Evolutionary conservation across 2,888 invertebrate species (phyloP).

Genomic region (Saturnia japonica): DNA sequence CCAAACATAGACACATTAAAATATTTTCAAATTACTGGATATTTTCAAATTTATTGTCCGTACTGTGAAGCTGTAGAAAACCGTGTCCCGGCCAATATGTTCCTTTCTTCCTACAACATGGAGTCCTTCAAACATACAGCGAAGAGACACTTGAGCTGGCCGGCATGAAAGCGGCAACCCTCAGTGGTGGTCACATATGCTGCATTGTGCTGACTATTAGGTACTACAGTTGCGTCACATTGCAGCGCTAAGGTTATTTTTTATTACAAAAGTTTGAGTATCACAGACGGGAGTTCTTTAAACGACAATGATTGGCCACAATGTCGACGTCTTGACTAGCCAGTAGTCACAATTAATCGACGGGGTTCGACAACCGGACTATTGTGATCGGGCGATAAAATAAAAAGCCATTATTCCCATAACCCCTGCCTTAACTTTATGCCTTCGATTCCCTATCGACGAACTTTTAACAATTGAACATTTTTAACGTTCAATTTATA

Average conservation of each 20-base stretch:
- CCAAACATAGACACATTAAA: not conserved
- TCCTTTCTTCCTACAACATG: no score
- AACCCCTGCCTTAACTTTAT: not conserved
- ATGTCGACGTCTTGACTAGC: slow-evolving; percentile 43
- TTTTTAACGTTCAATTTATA: not conserved
- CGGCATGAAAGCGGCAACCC: no score
- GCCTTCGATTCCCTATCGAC: not conserved
- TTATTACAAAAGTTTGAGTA: slow-evolving; percentile 45
- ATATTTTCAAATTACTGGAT: not conserved
- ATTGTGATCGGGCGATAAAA: slow-evolving; percentile 5
- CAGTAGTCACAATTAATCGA: slow-evolving; percentile 51
- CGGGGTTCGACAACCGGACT: slow-evolving; percentile 32
- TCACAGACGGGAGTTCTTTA: slow-evolving; percentile 22
- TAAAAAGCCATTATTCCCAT: slow-evolving; percentile 1
- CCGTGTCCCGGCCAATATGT: no score
- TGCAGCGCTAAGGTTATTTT: no score
- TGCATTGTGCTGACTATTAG: no score
- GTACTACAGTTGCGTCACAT: no score
- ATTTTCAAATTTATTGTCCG: not conserved
- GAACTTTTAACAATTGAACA: not conserved
- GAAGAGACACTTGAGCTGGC: no score
- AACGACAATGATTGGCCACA: slow-evolving; percentile 34
- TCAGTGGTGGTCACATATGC: no score
- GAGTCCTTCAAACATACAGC: no score
- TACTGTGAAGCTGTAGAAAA: no score